A percentile compares a stretch with the other conserved stretches of the same genome.
phyloP scores from a whole-genome alignment of 2,113 vertebrate genomes.

The Mormoops blainvillei region DNA sequence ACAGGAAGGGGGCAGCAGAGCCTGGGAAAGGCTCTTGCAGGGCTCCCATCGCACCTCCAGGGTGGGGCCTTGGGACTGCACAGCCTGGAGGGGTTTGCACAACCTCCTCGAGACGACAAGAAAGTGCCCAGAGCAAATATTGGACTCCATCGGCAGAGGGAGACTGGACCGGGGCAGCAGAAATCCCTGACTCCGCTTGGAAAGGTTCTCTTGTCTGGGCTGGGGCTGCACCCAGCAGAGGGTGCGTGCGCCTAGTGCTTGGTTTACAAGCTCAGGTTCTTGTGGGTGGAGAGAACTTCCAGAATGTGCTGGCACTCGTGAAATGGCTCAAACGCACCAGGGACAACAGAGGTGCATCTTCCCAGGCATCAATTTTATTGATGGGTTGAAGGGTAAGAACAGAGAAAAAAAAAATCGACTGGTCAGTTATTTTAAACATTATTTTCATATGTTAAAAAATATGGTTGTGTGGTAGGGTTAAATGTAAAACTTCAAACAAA shows the following conservation, averaged over 20 bases:
- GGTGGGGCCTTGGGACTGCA: neutral
- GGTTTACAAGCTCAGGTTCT: neutral
- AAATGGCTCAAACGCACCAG: fast-evolving
- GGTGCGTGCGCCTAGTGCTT: neutral
- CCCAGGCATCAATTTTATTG: neutral
- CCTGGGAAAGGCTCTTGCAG: neutral
- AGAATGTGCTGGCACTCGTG: neutral
- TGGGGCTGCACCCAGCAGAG: neutral
- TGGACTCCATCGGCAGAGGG: fast-evolving
- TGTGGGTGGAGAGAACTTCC: neutral
- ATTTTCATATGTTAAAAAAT: neutral
- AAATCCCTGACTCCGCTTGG: neutral
- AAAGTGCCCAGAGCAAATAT: neutral
- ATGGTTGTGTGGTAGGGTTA: neutral
- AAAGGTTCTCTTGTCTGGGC: neutral
- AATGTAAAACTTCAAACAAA: neutral
- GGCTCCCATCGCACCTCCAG: no score
- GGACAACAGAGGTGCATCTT: fast-evolving
- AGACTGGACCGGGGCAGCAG: neutral
- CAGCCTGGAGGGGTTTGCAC: neutral
- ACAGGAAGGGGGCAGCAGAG: neutral
- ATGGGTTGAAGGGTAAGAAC: neutral
- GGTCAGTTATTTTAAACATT: neutral
- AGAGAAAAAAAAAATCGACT: no score
- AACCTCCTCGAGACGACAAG: fast-evolving